Evolutionary conservation across 2,113 vertebrate genomes (phyloP).

Genomic region (Craseonycteris thonglongyai): DNA sequence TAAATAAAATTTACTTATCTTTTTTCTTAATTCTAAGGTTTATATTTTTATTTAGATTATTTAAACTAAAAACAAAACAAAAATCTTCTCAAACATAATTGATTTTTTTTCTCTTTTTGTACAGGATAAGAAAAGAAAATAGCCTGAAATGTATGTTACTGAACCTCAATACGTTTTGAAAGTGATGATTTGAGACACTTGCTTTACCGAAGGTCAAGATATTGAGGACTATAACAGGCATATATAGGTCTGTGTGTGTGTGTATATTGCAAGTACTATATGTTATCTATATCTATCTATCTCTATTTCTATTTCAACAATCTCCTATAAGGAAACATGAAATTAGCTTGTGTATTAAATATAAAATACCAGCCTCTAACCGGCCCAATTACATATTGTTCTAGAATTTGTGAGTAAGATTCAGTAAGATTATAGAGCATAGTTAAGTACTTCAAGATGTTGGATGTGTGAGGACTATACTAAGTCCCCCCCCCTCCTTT

Average conservation of each 20-base stretch:
- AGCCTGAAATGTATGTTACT: background rate
- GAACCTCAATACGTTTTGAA: background rate
- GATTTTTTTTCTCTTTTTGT: background rate
- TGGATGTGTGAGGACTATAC: too few relatives aligned
- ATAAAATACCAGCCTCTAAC: background rate
- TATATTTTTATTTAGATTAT: background rate
- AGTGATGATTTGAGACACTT: background rate
- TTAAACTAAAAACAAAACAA: background rate
- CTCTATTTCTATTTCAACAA: too few relatives aligned
- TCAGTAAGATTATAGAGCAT: background rate
- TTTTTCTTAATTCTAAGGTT: background rate
- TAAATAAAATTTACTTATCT: background rate
- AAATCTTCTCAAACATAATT: background rate
- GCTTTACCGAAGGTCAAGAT: background rate
- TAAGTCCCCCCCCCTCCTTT: too few relatives aligned
- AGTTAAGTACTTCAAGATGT: background rate
- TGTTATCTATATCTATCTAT: background rate
- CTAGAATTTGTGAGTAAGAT: background rate
- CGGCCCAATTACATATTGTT: background rate
- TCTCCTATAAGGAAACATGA: background rate
- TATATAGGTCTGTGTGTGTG: background rate
- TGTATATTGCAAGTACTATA: too few relatives aligned
- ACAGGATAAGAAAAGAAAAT: background rate
- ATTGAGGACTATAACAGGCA: background rate
- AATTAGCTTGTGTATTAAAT: background rate